phyloP scores from a whole-genome alignment of 2,888 invertebrate genomes.

The Lymantria dispar region DNA sequence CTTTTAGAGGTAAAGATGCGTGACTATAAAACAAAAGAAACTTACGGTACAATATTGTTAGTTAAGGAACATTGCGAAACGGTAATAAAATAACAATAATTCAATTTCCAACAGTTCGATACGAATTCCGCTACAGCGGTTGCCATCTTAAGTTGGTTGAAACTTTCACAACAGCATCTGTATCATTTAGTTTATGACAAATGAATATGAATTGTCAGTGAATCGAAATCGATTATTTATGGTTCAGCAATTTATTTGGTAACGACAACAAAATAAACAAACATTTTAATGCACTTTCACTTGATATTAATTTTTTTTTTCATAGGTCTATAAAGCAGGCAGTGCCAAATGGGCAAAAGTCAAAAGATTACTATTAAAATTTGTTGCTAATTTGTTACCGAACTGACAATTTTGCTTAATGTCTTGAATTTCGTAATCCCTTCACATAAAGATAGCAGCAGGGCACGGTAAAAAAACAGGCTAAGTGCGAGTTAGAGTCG shows the following conservation, averaged over 20 bases:
- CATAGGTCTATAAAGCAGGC: too few relatives aligned
- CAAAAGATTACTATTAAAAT: too few relatives aligned
- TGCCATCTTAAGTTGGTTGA: neutral
- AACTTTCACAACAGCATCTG: slow-evolving; percentile 21
- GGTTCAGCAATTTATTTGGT: slow-evolving; percentile 11
- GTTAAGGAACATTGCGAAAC: neutral
- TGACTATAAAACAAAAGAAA: too few relatives aligned
- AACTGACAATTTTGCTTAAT: too few relatives aligned
- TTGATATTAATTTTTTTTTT: neutral
- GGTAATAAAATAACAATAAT: slow-evolving; percentile 1
- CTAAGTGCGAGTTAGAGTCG: too few relatives aligned
- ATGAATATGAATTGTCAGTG: slow-evolving; percentile 16
- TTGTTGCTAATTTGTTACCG: too few relatives aligned
- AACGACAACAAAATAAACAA: slow-evolving; percentile 14
- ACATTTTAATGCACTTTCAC: slow-evolving; percentile 37
- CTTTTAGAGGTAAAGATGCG: too few relatives aligned
- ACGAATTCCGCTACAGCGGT: neutral
- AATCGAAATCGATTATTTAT: slow-evolving; percentile 23
- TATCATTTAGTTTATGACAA: slow-evolving; percentile 15
- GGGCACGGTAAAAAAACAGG: too few relatives aligned
- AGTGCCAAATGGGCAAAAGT: too few relatives aligned
- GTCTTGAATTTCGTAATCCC: too few relatives aligned
- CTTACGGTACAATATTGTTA: too few relatives aligned
- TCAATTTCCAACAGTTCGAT: neutral
- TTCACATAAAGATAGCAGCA: too few relatives aligned